Evolutionary conservation across 2,888 invertebrate species (phyloP).

Genomic region (Sericinus montela): DNA sequence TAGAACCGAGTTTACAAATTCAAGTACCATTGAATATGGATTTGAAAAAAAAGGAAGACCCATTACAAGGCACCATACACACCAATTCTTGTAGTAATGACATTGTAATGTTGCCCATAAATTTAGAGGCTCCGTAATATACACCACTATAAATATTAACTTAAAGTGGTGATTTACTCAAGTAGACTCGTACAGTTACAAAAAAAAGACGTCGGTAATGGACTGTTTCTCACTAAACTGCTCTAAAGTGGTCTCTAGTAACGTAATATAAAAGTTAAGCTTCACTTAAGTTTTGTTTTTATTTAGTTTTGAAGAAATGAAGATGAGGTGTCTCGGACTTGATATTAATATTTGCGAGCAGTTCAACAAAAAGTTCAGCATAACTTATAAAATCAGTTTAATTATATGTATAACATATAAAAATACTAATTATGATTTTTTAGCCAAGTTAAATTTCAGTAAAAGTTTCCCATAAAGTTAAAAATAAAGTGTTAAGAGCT

Average conservation of each 20-base stretch:
- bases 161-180: slow-evolving; percentile 57
- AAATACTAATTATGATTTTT: too few relatives aligned
- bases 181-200: slow-evolving; percentile 29
- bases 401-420: too few relatives aligned
- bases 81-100: slow-evolving; percentile 38
- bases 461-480: too few relatives aligned
- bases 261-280: slow-evolving; percentile 22
- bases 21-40: neutral
- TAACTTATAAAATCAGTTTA: too few relatives aligned
- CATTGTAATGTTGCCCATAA: slow-evolving; percentile 45
- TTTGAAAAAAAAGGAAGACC: neutral
- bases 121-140: slow-evolving; percentile 52
- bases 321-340: slow-evolving; percentile 6
- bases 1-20: too few relatives aligned
- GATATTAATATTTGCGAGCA: slow-evolving; percentile 16
- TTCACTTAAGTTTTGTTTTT: slow-evolving; percentile 15
- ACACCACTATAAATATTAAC: slow-evolving; percentile 50
- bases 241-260: slow-evolving; percentile 17
- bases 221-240: slow-evolving; percentile 37
- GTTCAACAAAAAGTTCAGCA: slow-evolving; percentile 1
- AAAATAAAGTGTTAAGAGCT: too few relatives aligned
- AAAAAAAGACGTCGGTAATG: slow-evolving; percentile 41
- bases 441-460: too few relatives aligned
- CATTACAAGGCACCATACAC: slow-evolving; percentile 9
- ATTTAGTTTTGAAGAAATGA: slow-evolving; percentile 8